A percentile compares a stretch with the other conserved stretches of the same genome.
Evolutionary conservation across 1,140 invertebrate genomes (phyloP).

Genomic region (Neomicropteryx cornuta): DNA sequence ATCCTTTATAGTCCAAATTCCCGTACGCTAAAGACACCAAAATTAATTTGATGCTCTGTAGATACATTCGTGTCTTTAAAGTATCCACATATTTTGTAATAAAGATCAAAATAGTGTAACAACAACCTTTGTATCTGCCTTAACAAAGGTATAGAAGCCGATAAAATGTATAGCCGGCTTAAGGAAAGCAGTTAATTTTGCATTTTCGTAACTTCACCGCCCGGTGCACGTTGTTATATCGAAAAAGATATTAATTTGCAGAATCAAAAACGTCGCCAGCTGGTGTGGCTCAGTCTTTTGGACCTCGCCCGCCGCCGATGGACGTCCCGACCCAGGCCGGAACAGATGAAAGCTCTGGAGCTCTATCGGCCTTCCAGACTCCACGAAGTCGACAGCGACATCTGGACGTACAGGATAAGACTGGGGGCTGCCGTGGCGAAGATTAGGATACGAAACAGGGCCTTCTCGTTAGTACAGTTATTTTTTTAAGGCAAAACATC

Average conservation of each 20-base stretch:
- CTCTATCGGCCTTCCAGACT: slow-evolving; percentile 24
- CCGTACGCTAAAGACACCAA: no score
- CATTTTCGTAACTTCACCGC: no score
- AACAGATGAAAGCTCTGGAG: slow-evolving; percentile 18
- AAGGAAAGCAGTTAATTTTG: no score
- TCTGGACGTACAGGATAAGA: slow-evolving; percentile 50
- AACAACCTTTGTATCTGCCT: no score
- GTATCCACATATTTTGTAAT: neutral
- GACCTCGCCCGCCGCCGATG: slow-evolving; percentile 28
- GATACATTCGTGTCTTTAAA: neutral
- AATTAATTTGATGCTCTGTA: no score
- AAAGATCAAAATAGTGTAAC: slow-evolving; percentile 1
- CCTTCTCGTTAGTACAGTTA: slow-evolving; percentile 42
- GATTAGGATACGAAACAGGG: slow-evolving; percentile 56
- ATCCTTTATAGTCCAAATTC: no score
- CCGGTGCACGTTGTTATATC: no score
- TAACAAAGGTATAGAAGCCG: no score
- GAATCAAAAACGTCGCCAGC: slow-evolving; percentile 21
- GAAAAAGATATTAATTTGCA: no score
- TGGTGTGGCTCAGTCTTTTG: slow-evolving; percentile 31
- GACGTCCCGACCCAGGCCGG: slow-evolving; percentile 21
- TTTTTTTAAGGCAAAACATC: no score
- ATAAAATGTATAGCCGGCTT: no score
- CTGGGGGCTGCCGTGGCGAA: slow-evolving; percentile 60
- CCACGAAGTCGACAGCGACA: slow-evolving; percentile 40